Percentiles rank a stretch among this genome's conserved stretches.
These are phyloP conservation scores for Scaptomyza reducta DNA, from an alignment of 2,888 invertebrate species.

Conservation along the genomic window DNA sequence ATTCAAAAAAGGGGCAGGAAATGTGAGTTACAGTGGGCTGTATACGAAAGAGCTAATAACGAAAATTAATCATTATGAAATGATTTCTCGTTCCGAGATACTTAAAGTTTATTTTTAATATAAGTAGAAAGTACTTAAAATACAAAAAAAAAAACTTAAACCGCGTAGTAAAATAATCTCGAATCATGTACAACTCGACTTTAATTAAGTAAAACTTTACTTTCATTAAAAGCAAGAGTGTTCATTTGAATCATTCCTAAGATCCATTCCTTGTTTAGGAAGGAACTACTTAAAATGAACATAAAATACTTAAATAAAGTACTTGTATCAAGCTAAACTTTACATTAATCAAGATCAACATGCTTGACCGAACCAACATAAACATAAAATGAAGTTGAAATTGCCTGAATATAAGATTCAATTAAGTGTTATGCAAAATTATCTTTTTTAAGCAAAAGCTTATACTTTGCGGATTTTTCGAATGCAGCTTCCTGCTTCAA, in stretches of 20 bases:
- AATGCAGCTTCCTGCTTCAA: background rate
- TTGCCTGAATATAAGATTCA: too few species aligned
- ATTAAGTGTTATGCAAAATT: too few species aligned
- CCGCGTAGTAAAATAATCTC: too few species aligned
- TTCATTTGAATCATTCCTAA: too few species aligned
- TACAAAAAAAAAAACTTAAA: too few species aligned
- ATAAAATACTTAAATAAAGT: background rate
- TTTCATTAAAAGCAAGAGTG: background rate
- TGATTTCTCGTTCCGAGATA: background rate
- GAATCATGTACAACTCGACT: background rate
- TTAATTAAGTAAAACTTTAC: background rate
- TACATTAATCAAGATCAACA: background rate
- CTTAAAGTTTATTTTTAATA: too few species aligned
- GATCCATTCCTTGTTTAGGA: too few species aligned
- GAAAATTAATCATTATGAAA: background rate
- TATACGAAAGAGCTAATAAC: background rate
- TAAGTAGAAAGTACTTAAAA: too few species aligned
- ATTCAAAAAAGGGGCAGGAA: slow-evolving; percentile 23
- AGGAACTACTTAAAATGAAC: too few species aligned
- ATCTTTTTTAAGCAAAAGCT: background rate
- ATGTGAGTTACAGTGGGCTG: slow-evolving; percentile 40
- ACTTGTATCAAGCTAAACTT: background rate
- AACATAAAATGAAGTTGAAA: background rate
- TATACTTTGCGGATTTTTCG: background rate
- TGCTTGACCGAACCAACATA: background rate